phyloP scores from a whole-genome alignment of 2,888 invertebrate genomes.

The Pyralis farinalis region DNA sequence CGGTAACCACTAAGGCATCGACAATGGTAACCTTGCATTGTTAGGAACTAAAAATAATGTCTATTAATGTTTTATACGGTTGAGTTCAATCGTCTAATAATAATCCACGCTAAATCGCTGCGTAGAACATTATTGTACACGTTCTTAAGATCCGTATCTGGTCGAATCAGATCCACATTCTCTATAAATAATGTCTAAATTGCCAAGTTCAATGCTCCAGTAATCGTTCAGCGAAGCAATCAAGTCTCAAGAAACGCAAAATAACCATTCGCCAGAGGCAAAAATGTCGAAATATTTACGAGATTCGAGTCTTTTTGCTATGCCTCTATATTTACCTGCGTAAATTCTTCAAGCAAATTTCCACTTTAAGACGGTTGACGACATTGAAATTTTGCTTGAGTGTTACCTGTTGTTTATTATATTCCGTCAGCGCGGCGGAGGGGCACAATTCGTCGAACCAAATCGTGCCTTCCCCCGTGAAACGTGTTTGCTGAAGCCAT shows the following conservation, averaged over 20 bases:
- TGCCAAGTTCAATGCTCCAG: conserved; percentile 63
- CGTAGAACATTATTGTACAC: neutral
- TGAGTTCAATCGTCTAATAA: conserved; percentile 8
- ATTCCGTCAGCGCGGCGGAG: conserved; percentile 31
- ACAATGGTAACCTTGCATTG: neutral
- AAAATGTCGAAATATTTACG: conserved; percentile 69
- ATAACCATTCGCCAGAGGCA: conserved; percentile 56
- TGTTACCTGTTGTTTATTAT: conserved; percentile 37
- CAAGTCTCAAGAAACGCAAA: conserved; percentile 63
- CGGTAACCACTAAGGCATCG: neutral
- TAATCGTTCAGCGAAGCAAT: conserved; percentile 55
- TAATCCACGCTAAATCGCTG: conserved; percentile 7
- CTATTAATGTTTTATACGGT: no score
- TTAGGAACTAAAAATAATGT: neutral
- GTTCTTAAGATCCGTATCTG: neutral
- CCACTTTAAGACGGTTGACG: conserved; percentile 38
- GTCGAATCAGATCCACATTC: conserved; percentile 15
- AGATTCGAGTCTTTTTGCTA: conserved; percentile 59
- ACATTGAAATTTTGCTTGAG: conserved; percentile 45
- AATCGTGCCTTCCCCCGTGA: conserved; percentile 57
- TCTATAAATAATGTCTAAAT: conserved; percentile 31
- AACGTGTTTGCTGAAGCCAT: conserved; percentile 62
- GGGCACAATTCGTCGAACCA: conserved; percentile 39
- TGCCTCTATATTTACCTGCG: conserved; percentile 48
- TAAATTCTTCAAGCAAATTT: conserved; percentile 40